These are phyloP conservation scores for Lasioglossum malachurum DNA, from an alignment of 2,888 invertebrate species.

Conservation along the genomic window DNA sequence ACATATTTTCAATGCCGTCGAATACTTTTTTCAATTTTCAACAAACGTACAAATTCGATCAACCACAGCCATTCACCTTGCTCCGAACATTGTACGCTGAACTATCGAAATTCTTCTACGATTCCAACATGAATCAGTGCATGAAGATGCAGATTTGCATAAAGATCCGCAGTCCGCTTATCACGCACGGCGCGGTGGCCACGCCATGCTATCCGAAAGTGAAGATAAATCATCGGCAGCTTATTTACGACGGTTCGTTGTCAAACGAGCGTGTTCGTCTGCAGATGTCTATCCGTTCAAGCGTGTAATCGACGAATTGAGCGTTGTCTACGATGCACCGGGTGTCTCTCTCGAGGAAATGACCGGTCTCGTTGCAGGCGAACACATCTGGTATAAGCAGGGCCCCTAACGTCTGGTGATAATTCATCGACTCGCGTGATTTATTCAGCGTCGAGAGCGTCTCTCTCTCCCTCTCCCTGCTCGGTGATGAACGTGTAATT, in stretches of 20 bases:
- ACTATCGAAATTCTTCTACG: background rate
- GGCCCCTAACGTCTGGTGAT: background rate
- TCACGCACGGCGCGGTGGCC: background rate
- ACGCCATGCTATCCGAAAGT: background rate
- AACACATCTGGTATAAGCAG: background rate
- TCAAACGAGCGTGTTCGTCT: background rate
- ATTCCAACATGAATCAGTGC: background rate
- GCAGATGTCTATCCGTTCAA: constrained; percentile 1
- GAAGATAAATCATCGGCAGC: background rate
- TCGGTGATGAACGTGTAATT: constrained; percentile 15
- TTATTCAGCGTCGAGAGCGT: background rate
- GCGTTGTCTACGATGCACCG: background rate
- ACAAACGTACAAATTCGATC: background rate
- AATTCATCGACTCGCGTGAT: background rate
- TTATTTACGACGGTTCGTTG: constrained; percentile 1
- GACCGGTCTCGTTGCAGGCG: background rate
- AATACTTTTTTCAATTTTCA: background rate
- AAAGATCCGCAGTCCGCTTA: background rate
- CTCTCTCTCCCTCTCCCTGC: background rate
- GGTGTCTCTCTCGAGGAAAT: background rate
- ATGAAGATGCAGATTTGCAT: background rate
- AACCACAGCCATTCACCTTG: background rate
- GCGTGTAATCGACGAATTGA: background rate
- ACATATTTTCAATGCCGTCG: background rate
- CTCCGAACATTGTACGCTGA: background rate